Evolutionary conservation across 35 echinoderm and acorn worm species (phyloP).

Genomic region (Hemicentrotus pulcherrimus): DNA sequence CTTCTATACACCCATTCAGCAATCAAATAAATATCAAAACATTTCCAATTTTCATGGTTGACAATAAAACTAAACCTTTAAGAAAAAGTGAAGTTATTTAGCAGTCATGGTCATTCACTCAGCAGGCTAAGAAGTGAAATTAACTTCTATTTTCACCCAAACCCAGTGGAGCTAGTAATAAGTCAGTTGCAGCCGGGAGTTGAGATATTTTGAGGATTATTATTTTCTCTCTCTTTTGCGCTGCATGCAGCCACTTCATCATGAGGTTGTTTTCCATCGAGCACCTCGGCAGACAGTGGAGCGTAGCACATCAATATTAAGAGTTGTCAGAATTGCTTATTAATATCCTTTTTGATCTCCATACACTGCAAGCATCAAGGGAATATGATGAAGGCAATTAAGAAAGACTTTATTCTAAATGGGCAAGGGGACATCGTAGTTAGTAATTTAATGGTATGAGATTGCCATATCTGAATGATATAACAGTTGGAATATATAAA

Average conservation of each 20-base stretch:
- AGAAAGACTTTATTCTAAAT: neutral
- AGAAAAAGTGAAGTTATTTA: neutral
- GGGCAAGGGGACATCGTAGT: neutral
- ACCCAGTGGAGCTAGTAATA: neutral
- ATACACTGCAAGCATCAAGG: neutral
- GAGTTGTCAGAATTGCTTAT: conserved; percentile 11
- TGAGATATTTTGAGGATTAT: neutral
- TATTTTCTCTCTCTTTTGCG: conserved; percentile 2
- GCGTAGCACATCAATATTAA: neutral
- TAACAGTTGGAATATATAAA: neutral
- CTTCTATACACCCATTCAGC: neutral
- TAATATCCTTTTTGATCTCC: neutral
- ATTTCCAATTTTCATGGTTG: neutral
- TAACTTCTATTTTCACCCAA: neutral
- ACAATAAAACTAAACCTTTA: neutral
- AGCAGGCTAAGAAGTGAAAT: neutral
- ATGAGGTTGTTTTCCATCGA: neutral
- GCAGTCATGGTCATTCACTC: neutral
- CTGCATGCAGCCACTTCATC: neutral
- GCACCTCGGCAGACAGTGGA: neutral
- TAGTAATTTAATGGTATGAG: neutral
- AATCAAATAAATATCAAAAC: neutral
- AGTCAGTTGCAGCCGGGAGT: neutral
- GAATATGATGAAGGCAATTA: neutral
- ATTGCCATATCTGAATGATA: neutral